Conservation (phyloP, 2,113 vertebrate species). For the Eidolon helvum region DNA sequence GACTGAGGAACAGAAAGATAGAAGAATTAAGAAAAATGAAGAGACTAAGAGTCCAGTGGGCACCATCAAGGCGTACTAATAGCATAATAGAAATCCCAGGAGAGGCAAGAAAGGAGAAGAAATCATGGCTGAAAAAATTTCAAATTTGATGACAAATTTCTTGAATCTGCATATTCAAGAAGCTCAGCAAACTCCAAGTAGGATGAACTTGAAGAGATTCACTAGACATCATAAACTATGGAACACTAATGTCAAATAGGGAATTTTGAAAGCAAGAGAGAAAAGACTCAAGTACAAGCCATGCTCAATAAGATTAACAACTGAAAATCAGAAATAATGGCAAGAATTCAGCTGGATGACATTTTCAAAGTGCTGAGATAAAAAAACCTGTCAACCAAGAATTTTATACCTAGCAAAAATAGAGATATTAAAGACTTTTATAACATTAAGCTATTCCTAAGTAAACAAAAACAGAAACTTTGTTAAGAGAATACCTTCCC, state of each 20-base stretch:
- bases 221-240: not conserved
- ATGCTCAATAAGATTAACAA: not conserved
- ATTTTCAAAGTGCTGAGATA: not conserved
- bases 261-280: not conserved
- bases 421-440: not conserved
- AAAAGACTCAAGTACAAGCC: not conserved
- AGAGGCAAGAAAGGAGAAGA: not conserved
- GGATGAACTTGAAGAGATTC: not conserved
- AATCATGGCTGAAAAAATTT: not conserved
- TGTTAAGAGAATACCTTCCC: not conserved
- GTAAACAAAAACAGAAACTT: not conserved
- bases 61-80: not conserved
- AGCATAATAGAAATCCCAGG: not conserved
- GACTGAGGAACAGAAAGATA: not conserved
- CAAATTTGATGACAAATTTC: not conserved
- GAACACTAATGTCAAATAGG: not conserved
- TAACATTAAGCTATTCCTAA: not conserved
- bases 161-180: not conserved
- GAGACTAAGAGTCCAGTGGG: not conserved
- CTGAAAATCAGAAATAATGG: not conserved
- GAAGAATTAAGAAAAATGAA: not conserved
- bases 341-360: not conserved
- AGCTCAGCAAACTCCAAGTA: not conserved
- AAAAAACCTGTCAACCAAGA: not conserved
- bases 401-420: not conserved